phyloP scores from a whole-genome alignment of 1,140 invertebrate genomes.

The Drosophila nikananu region DNA sequence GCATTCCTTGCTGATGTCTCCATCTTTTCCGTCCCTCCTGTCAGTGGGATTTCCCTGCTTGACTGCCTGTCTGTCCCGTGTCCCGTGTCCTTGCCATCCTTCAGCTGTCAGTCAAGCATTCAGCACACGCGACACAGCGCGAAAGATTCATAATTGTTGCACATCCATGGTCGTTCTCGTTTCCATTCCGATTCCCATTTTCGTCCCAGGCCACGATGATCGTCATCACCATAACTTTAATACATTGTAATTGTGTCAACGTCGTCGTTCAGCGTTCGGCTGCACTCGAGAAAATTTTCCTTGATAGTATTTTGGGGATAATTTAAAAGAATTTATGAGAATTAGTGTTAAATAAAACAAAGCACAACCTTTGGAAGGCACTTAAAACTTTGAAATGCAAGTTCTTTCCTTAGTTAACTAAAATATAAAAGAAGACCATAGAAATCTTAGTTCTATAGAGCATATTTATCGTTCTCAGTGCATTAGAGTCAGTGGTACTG shows the following conservation, averaged over 20 bases:
- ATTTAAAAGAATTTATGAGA: too few species aligned
- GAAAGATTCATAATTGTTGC: slow-evolving; percentile 81
- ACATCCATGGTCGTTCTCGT: slow-evolving; percentile 32
- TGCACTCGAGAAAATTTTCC: slow-evolving; percentile 7
- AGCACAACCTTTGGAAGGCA: too few species aligned
- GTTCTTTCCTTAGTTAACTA: background rate
- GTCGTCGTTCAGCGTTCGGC: background rate
- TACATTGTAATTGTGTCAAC: slow-evolving; percentile 80
- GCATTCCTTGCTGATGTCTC: slow-evolving; percentile 54
- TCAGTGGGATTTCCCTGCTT: slow-evolving; percentile 39
- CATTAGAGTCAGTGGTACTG: slow-evolving; percentile 11
- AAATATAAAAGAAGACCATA: too few species aligned
- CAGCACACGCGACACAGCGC: slow-evolving; percentile 63
- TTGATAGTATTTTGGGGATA: background rate
- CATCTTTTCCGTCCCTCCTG: slow-evolving; percentile 44
- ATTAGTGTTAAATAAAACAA: background rate
- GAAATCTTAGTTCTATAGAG: background rate
- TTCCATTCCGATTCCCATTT: slow-evolving; percentile 23
- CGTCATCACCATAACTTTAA: slow-evolving; percentile 70
- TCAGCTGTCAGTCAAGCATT: slow-evolving; percentile 72
- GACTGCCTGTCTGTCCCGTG: slow-evolving; percentile 20
- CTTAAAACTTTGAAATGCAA: too few species aligned
- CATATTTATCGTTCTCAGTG: background rate
- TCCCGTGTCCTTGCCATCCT: slow-evolving; percentile 59
- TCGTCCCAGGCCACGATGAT: slow-evolving; percentile 29